A percentile compares a stretch with the other conserved stretches of the same genome.
These are phyloP conservation scores for Aphaenogaster rudis DNA, from an alignment of 1,140 invertebrate species.

Conservation along the genomic window DNA sequence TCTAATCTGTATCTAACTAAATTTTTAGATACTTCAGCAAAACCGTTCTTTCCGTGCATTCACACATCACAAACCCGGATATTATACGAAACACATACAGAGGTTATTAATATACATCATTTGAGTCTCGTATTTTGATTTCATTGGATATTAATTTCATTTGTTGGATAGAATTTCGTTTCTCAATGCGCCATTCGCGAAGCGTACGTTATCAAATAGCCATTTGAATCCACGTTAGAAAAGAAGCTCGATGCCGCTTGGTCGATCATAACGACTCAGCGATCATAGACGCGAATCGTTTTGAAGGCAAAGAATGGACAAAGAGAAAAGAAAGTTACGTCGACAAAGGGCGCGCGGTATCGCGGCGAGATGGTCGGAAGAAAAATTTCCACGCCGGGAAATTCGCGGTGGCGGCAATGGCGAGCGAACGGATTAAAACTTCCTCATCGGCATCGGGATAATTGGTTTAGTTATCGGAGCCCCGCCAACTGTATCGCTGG, in stretches of 20 bases:
- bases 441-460: conserved; percentile 79
- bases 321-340: conserved; percentile 18
- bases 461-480: conserved; percentile 84
- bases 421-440: conserved; percentile 79
- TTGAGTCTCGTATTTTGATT: not conserved
- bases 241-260: not conserved
- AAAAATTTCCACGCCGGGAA: conserved; percentile 71
- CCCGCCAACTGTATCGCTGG: conserved; percentile 71
- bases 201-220: not conserved
- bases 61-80: too few species aligned
- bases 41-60: too few species aligned
- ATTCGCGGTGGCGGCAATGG: conserved; percentile 41
- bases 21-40: too few species aligned
- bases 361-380: conserved; percentile 56
- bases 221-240: conserved; percentile 23
- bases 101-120: not conserved
- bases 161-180: not conserved
- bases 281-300: conserved; percentile 23
- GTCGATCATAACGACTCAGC: conserved; percentile 36
- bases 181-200: not conserved
- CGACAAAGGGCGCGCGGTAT: conserved; percentile 29
- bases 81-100: too few species aligned
- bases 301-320: conserved; percentile 16
- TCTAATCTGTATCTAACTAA: too few species aligned
- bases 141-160: conserved; percentile 12